Percentiles rank a stretch among this genome's conserved stretches.
Conservation (phyloP, 1,140 invertebrate genomes). For the Prorops nasuta region DNA sequence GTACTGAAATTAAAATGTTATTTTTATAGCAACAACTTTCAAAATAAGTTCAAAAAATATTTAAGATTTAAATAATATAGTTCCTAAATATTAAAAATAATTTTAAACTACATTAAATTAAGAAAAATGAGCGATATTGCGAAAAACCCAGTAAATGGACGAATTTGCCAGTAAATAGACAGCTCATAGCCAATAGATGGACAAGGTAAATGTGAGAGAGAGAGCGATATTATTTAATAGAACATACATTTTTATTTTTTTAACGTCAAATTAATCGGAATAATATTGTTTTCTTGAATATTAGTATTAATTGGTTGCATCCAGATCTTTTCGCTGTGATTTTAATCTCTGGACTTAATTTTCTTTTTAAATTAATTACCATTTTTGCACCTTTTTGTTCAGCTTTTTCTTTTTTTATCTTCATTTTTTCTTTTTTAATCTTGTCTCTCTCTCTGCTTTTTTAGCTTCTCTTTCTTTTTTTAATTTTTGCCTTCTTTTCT, state of each 20-base stretch:
- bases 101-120: too few species aligned
- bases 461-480: background rate
- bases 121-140: background rate
- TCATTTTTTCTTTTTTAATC: background rate
- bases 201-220: background rate
- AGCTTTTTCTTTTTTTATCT: background rate
- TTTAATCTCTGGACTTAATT: too few species aligned
- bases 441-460: background rate
- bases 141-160: background rate
- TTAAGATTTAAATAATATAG: too few species aligned
- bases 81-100: too few species aligned
- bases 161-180: background rate
- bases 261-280: background rate
- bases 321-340: too few species aligned
- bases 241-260: background rate
- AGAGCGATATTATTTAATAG: background rate
- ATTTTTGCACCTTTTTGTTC: background rate
- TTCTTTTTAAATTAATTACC: background rate
- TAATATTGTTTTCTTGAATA: background rate
- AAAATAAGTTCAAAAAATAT: too few species aligned
- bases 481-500: background rate
- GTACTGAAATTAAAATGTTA: too few species aligned
- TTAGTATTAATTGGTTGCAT: too few species aligned
- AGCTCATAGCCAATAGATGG: background rate
- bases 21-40: too few species aligned